Evolutionary conservation across 1,140 invertebrate species (phyloP).

Genomic region (Ceratina calcarata): DNA sequence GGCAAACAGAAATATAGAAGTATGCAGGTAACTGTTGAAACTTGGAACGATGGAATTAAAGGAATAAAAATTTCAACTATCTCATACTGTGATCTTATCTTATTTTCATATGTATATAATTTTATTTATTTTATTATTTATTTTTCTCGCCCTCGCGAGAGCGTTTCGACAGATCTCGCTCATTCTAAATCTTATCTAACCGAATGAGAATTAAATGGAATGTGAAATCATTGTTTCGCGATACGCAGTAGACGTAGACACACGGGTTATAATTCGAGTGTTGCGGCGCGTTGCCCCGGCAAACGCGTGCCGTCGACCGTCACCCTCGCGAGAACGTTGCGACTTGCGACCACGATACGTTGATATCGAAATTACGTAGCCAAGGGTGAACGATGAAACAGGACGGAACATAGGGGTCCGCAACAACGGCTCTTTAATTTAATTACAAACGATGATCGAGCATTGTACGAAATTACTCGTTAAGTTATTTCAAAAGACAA

Average conservation of each 20-base stretch:
- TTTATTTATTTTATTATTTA: too few relatives aligned
- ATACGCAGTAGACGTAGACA: background rate
- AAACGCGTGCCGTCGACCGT: too few relatives aligned
- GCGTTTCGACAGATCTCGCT: too few relatives aligned
- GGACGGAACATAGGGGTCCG: conserved; percentile 16
- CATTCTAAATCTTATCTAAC: background rate
- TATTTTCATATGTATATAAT: too few relatives aligned
- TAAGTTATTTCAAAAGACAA: too few relatives aligned
- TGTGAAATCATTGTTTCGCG: conserved; percentile 17
- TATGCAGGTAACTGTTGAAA: too few relatives aligned
- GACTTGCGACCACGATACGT: conserved; percentile 1
- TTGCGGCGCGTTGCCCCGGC: conserved; percentile 16
- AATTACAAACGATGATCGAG: conserved; percentile 28
- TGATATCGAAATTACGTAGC: conserved; percentile 39
- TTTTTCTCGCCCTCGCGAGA: too few relatives aligned
- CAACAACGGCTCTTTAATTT: conserved; percentile 30
- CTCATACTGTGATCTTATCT: too few relatives aligned
- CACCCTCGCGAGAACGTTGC: too few relatives aligned
- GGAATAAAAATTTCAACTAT: too few relatives aligned
- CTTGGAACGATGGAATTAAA: too few relatives aligned
- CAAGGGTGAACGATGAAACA: conserved; percentile 30
- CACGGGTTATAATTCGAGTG: conserved; percentile 16
- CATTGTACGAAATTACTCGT: background rate
- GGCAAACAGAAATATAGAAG: too few relatives aligned
- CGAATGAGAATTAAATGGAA: background rate